Evolutionary conservation across 1,140 invertebrate genomes (phyloP).

Genomic region (Pachyrhynchus sulphureomaculatus): DNA sequence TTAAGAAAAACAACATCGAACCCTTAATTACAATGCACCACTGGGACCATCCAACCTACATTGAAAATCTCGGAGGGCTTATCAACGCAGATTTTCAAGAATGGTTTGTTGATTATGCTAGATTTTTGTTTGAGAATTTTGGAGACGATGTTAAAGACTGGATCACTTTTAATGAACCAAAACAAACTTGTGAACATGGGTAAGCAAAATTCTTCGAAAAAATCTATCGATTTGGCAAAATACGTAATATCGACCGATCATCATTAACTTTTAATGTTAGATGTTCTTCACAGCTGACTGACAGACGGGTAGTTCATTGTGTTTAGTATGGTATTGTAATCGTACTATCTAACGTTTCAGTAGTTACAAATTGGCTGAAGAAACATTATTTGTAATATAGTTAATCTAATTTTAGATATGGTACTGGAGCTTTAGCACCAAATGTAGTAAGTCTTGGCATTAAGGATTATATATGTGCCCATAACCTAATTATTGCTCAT

Average conservation of each 20-base stretch:
- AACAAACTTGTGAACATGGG: slow-evolving; percentile 57
- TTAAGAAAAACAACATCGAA: slow-evolving; percentile 53
- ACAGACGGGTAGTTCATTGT: too few relatives aligned
- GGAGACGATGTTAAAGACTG: slow-evolving; percentile 65
- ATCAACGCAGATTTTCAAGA: slow-evolving; percentile 46
- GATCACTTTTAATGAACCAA: slow-evolving; percentile 75
- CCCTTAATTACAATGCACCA: slow-evolving; percentile 57
- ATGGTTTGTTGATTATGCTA: slow-evolving; percentile 49
- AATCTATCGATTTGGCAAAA: too few relatives aligned
- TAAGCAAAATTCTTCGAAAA: slow-evolving; percentile 12
- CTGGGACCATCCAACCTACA: slow-evolving; percentile 49
- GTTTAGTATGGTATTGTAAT: too few relatives aligned
- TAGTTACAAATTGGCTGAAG: too few relatives aligned
- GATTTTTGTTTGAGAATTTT: slow-evolving; percentile 55
- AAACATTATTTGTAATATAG: too few relatives aligned
- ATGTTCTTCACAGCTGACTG: too few relatives aligned
- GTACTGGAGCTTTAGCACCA: slow-evolving; percentile 28
- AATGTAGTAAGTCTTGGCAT: slow-evolving; percentile 36
- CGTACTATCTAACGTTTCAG: too few relatives aligned
- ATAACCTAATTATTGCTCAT: slow-evolving; percentile 39
- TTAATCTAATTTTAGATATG: slow-evolving; percentile 2
- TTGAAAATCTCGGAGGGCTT: slow-evolving; percentile 58
- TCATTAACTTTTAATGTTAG: too few relatives aligned
- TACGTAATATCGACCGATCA: too few relatives aligned
- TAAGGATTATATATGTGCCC: slow-evolving; percentile 38